Evolutionary conservation across 2,113 vertebrate genomes (phyloP), one percentile per base, ranked within the genome.

Genomic region (Genyomyrus donnyi): DNA sequence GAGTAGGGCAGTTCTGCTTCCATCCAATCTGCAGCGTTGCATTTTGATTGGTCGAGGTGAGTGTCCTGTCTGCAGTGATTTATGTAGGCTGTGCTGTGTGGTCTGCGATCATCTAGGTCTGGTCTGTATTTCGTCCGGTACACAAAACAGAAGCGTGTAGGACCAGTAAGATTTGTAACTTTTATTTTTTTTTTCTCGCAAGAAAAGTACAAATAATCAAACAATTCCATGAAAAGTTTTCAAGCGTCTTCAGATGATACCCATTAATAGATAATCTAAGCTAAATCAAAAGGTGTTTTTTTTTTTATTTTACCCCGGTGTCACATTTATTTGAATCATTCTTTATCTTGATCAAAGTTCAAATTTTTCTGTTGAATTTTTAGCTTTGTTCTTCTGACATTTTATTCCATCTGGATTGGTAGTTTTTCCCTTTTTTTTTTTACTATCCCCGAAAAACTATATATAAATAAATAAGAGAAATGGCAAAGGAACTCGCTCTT

Each of bases 201-300:
- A 98, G 97, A 98, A 98, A 98, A 98, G 96, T 98, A 98, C 97
- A 98, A 98, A 98, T 97, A 97, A 97, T 98, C 97, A 97, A 97
- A 98, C 97, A 97, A 97, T 97, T 97, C 97, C 97, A 98, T 98
- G 97, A 97, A 98, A 98, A 98, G 97, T 97, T 96, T 97, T 96
- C 95, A 97, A 97, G 97, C 96, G 95, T 97, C 96, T 96, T 97
- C 97, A 97, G 96, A 96, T 97, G 96, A 96, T 96, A 97, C 96
- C 96, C 96, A 96, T 97, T 97, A 97, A 97, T 97, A 98, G 97
- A 97, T 97, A 97, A 96, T 21, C 96, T 97, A 97, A 95, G 97
- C 97, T 96, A 96, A 97, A 97, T 97, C 96, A 95, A 96, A 96
- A 97, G 96, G 95, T 97, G 95, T 93, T 27, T 27, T 66, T 27